phyloP scores from a whole-genome alignment of 2,113 vertebrate species.

The Anas platyrhynchos region DNA sequence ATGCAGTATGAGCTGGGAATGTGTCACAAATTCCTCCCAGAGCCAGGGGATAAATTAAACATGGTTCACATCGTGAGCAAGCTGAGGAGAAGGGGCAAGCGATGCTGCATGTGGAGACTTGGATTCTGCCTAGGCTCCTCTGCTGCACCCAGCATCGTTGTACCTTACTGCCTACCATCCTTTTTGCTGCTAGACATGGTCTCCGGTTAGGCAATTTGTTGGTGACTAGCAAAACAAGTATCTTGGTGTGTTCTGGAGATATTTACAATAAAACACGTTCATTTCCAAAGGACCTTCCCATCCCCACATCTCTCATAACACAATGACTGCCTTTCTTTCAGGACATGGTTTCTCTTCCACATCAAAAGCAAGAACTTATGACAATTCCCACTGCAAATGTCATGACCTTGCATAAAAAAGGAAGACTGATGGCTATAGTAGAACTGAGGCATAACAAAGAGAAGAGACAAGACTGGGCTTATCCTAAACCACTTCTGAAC shows the following conservation, averaged over 20 bases:
- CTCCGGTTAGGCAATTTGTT: neutral
- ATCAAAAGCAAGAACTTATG: neutral
- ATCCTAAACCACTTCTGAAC: neutral
- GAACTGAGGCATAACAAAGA: neutral
- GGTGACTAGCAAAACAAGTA: neutral
- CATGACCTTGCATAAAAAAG: neutral
- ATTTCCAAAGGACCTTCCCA: neutral
- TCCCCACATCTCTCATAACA: neutral
- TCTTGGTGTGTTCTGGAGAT: neutral
- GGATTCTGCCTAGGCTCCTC: neutral
- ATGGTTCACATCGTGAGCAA: neutral
- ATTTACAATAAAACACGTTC: fast-evolving
- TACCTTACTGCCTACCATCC: neutral
- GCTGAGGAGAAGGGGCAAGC: fast-evolving
- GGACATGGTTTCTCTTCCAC: neutral
- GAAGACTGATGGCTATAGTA: neutral
- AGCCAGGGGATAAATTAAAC: no score
- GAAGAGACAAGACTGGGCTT: neutral
- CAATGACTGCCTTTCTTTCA: neutral
- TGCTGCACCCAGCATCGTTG: neutral
- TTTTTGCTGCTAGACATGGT: neutral
- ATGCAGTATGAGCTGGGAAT: fast-evolving
- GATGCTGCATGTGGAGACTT: neutral
- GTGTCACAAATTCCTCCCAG: neutral
- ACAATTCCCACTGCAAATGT: neutral